These are phyloP conservation scores for Drosophila parabipectinata DNA, from an alignment of 1,140 invertebrate species.

Conservation along the genomic window DNA sequence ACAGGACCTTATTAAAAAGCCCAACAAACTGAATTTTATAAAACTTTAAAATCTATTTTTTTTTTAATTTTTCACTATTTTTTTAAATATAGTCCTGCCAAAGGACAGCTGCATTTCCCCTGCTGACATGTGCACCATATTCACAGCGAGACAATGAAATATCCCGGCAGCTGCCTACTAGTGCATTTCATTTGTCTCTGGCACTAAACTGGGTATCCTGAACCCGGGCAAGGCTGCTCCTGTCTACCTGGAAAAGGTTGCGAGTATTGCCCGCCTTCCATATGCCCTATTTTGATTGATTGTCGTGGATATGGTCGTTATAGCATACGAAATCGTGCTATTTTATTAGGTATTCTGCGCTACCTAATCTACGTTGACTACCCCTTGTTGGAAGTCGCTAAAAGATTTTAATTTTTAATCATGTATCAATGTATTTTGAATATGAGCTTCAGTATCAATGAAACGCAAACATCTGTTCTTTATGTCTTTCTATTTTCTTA, in stretches of 20 bases:
- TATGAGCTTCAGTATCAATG: neutral
- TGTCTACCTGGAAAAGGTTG: slow-evolving; percentile 32
- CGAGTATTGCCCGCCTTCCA: neutral
- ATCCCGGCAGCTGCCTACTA: slow-evolving; percentile 37
- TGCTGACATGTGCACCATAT: slow-evolving; percentile 26
- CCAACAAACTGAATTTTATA: too few relatives aligned
- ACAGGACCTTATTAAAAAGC: too few relatives aligned
- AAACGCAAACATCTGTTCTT: slow-evolving; percentile 32
- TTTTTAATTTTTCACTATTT: neutral
- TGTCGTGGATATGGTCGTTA: neutral
- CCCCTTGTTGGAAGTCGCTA: neutral
- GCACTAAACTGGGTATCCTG: slow-evolving; percentile 30
- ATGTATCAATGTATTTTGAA: neutral
- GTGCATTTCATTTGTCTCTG: slow-evolving; percentile 3
- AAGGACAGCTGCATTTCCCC: slow-evolving; percentile 13
- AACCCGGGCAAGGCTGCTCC: slow-evolving; percentile 8
- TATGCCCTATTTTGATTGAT: slow-evolving; percentile 29
- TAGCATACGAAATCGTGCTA: neutral
- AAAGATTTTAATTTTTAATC: neutral
- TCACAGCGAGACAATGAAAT: slow-evolving; percentile 49
- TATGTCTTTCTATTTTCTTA: slow-evolving; percentile 3
- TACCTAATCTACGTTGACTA: neutral
- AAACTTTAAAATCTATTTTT: neutral
- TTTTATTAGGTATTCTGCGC: neutral
- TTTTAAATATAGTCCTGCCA: slow-evolving; percentile 1